phyloP scores from a whole-genome alignment of 2,888 invertebrate genomes.

The Oithona nana region DNA sequence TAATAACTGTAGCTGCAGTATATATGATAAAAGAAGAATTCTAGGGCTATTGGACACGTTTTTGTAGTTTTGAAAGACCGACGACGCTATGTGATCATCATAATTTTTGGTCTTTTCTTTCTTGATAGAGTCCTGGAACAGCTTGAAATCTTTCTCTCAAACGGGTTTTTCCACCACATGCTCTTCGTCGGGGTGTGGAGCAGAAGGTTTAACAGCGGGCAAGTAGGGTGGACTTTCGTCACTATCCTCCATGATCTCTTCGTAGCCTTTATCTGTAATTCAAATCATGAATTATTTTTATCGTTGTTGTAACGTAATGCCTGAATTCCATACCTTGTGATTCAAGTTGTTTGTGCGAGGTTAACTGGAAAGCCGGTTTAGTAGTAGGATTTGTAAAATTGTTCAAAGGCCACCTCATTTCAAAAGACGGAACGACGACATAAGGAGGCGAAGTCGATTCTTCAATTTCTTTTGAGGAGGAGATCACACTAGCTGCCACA shows the following conservation, averaged over 20 bases:
- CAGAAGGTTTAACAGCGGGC: background rate
- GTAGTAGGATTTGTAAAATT: background rate
- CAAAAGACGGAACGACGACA: background rate
- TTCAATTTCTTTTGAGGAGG: no score
- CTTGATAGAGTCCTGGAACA: background rate
- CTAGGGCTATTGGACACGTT: no score
- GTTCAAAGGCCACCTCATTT: background rate
- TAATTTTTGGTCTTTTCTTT: background rate
- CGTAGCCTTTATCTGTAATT: no score
- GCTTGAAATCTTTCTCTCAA: background rate
- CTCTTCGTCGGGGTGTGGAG: background rate
- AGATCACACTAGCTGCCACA: no score
- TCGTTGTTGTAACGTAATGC: no score
- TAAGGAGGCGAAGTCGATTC: background rate
- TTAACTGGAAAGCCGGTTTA: background rate
- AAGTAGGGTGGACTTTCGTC: conserved; percentile 4
- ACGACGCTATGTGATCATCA: background rate
- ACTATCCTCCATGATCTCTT: background rate
- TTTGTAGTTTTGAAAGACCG: background rate
- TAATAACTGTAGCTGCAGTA: no score
- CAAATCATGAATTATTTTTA: background rate
- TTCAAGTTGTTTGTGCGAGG: background rate
- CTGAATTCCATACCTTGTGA: no score
- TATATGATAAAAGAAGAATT: no score
- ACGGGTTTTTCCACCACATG: background rate